phyloP scores from a whole-genome alignment of 2,113 vertebrate genomes.

The Campylomormyrus numenius region DNA sequence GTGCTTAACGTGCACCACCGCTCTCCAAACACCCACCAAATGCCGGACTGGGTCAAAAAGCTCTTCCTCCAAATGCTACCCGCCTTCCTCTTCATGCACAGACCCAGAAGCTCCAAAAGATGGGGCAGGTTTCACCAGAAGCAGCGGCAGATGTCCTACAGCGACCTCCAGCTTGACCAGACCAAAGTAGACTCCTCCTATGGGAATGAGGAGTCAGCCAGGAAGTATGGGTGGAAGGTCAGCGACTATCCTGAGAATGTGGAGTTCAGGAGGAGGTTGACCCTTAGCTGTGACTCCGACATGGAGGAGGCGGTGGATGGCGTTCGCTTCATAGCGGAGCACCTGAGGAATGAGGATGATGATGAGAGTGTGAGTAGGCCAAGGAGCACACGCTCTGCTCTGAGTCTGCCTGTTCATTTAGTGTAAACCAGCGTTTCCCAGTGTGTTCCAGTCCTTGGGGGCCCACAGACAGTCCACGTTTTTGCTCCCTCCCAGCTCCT shows the following conservation, averaged over 20 bases:
- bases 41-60: slow-evolving; percentile 67
- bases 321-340: slow-evolving; percentile 63
- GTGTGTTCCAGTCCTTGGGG: not conserved
- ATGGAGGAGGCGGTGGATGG: slow-evolving; percentile 65
- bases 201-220: slow-evolving; percentile 49
- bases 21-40: slow-evolving; percentile 66
- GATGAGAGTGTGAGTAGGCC: slow-evolving; percentile 61
- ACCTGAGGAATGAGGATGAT: slow-evolving; percentile 66
- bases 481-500: not conserved
- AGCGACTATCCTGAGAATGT: slow-evolving; percentile 48
- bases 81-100: slow-evolving; percentile 61
- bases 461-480: not conserved
- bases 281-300: slow-evolving; percentile 47
- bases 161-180: slow-evolving; percentile 38
- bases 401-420: not conserved
- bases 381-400: not conserved
- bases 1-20: slow-evolving; percentile 70
- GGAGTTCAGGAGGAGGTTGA: slow-evolving; percentile 46
- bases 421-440: not conserved
- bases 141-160: slow-evolving; percentile 30
- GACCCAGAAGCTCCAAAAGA: slow-evolving; percentile 52
- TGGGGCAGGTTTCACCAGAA: slow-evolving; percentile 46
- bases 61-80: slow-evolving; percentile 62
- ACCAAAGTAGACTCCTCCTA: slow-evolving; percentile 47
- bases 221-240: slow-evolving; percentile 50